phyloP scores from a whole-genome alignment of 2,113 vertebrate species.

The Notarius quadriscutis region DNA sequence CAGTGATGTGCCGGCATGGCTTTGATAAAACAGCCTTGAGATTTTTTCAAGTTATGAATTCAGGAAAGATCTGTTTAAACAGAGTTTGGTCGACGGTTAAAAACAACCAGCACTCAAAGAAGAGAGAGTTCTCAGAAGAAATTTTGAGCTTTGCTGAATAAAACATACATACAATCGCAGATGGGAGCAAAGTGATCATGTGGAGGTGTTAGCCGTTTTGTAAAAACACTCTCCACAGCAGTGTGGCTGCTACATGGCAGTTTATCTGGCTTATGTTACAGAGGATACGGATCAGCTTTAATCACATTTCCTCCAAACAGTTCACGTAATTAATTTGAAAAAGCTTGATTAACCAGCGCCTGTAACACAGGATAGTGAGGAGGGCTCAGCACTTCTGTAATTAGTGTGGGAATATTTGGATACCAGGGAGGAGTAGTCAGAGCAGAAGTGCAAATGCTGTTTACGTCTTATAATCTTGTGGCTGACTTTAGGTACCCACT shows the following conservation, averaged over 20 bases:
- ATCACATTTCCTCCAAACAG: slow-evolving; percentile 66
- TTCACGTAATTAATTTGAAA: slow-evolving; percentile 65
- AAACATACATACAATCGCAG: not conserved
- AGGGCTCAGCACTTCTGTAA: slow-evolving; percentile 54
- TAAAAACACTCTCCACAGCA: not conserved
- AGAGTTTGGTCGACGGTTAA: not conserved
- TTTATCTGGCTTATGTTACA: slow-evolving; percentile 54
- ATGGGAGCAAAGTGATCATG: not conserved
- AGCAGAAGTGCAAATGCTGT: slow-evolving; percentile 47
- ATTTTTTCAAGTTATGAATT: not conserved
- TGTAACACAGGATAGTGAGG: slow-evolving; percentile 53
- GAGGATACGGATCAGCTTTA: slow-evolving; percentile 60
- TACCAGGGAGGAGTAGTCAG: slow-evolving; percentile 28
- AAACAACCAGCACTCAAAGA: not conserved
- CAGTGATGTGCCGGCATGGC: not conserved
- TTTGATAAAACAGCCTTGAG: not conserved
- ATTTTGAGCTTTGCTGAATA: not conserved
- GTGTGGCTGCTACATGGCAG: not conserved
- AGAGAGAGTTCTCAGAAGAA: not conserved
- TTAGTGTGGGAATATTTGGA: slow-evolving; percentile 57
- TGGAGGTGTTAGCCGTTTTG: not conserved
- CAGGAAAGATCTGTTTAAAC: not conserved
- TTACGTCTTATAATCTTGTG: slow-evolving; percentile 15
- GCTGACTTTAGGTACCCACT: not conserved
- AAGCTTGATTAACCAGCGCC: slow-evolving; percentile 62